These are phyloP conservation scores for Eupeodes luniger DNA, from an alignment of 2,888 invertebrate genomes.

Conservation along the genomic window DNA sequence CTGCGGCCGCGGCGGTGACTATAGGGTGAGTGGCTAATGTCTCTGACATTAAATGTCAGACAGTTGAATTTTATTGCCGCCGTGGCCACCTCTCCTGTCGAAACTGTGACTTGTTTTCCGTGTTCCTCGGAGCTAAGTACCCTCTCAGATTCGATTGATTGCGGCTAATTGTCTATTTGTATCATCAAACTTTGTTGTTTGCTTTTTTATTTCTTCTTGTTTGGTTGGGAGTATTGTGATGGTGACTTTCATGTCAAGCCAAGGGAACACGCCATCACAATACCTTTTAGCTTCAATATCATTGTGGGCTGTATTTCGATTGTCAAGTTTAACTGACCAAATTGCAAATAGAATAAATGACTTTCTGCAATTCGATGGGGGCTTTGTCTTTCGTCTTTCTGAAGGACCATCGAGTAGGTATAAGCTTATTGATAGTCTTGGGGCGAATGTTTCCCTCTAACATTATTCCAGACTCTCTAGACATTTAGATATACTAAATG, in stretches of 20 bases:
- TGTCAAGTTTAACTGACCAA: constrained; percentile 57
- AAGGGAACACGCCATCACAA: constrained; percentile 9
- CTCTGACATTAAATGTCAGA: constrained; percentile 75
- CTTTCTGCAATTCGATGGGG: neutral
- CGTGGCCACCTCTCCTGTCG: constrained; percentile 75
- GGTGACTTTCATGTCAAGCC: constrained; percentile 52
- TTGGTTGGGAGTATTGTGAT: constrained; percentile 41
- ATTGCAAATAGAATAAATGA: neutral
- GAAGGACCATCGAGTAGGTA: constrained; percentile 25
- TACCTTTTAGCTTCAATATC: neutral
- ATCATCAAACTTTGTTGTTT: constrained; percentile 61
- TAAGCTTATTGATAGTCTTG: constrained; percentile 24
- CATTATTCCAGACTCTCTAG: constrained; percentile 11
- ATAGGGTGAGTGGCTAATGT: constrained; percentile 73
- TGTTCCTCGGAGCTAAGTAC: constrained; percentile 73
- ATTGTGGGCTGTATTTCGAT: constrained; percentile 20
- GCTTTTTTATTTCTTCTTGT: constrained; percentile 15
- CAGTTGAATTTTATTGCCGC: constrained; percentile 76
- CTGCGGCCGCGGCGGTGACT: neutral
- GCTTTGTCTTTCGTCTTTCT: constrained; percentile 32
- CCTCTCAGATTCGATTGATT: constrained; percentile 75
- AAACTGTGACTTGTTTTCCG: constrained; percentile 75
- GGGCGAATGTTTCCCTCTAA: constrained; percentile 13
- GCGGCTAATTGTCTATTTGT: constrained; percentile 76
- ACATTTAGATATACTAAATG: neutral